A percentile compares a stretch with the other conserved stretches of the same genome.
Evolutionary conservation across 2,888 invertebrate genomes (phyloP).

Genomic region (Scelioninae gen. 2): DNA sequence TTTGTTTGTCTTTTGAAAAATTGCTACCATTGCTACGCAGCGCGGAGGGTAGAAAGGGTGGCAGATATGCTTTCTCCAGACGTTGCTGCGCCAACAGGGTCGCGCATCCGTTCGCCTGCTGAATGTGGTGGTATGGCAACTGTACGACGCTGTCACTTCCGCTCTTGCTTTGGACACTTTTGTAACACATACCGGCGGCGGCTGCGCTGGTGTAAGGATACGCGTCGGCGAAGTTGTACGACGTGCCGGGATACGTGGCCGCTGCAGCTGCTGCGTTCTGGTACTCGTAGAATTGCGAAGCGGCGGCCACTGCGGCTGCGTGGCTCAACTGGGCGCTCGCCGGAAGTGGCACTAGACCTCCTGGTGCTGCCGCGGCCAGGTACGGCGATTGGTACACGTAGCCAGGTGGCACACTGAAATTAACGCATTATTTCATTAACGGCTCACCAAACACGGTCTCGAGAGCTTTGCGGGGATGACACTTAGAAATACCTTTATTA

Average conservation of each 20-base stretch:
- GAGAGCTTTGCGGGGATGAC: slow-evolving; percentile 54
- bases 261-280: slow-evolving; percentile 85
- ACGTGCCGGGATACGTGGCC: slow-evolving; percentile 84
- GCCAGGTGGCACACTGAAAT: slow-evolving; percentile 83
- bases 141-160: slow-evolving; percentile 66
- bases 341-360: slow-evolving; percentile 80
- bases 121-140: slow-evolving; percentile 63
- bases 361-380: slow-evolving; percentile 79
- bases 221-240: slow-evolving; percentile 84
- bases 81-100: slow-evolving; percentile 69
- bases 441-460: slow-evolving; percentile 39
- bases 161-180: slow-evolving; percentile 67
- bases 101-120: slow-evolving; percentile 63
- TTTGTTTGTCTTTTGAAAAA: slow-evolving; percentile 51
- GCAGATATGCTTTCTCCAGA: slow-evolving; percentile 69
- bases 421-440: slow-evolving; percentile 37
- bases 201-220: slow-evolving; percentile 81
- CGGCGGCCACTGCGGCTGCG: slow-evolving; percentile 86
- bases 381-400: slow-evolving; percentile 87
- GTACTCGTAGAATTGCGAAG: slow-evolving; percentile 89
- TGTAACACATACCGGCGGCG: slow-evolving; percentile 79
- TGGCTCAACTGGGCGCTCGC: slow-evolving; percentile 82
- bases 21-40: slow-evolving; percentile 73
- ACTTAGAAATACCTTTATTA: slow-evolving; percentile 14
- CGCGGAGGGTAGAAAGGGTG: slow-evolving; percentile 72